A percentile compares a stretch with the other conserved stretches of the same genome.
Conservation (phyloP, 2,797 vertebrate genomes). For the Hybognathus amarus region DNA sequence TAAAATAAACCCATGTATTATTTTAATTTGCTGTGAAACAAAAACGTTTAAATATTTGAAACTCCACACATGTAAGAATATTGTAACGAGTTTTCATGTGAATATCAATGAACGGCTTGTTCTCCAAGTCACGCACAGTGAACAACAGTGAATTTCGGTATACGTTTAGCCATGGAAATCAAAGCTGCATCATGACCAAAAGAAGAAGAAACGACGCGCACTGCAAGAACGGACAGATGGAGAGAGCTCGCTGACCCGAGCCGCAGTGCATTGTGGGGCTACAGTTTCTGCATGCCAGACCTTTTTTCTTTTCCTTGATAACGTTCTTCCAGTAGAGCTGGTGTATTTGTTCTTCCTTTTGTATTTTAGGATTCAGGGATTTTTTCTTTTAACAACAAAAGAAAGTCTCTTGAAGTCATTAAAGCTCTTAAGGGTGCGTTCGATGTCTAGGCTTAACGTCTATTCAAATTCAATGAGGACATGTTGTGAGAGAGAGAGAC, state of each 20-base stretch:
- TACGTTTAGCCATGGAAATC: constrained; percentile 10
- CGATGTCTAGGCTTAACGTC: constrained; percentile 12
- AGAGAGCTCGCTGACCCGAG: neutral
- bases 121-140: neutral
- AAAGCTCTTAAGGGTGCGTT: neutral
- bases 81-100: neutral
- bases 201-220: neutral
- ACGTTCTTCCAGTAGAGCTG: constrained; percentile 42
- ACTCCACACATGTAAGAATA: neutral
- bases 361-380: constrained; percentile 38
- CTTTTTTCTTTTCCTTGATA: neutral
- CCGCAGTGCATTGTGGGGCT: neutral
- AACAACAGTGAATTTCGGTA: constrained; percentile 9
- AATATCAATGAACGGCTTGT: neutral
- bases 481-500: neutral
- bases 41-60: neutral
- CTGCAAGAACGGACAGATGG: constrained; percentile 8
- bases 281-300: neutral
- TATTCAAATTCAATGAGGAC: constrained; percentile 12
- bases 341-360: constrained; percentile 47
- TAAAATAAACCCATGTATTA: neutral
- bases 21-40: neutral
- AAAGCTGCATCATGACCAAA: constrained; percentile 7
- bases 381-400: constrained; percentile 14
- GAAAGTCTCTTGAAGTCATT: constrained; percentile 11